Percentiles rank a stretch among this genome's conserved stretches.
Conservation (phyloP, 2,113 vertebrate genomes). For the Cynopterus brachyotis region DNA sequence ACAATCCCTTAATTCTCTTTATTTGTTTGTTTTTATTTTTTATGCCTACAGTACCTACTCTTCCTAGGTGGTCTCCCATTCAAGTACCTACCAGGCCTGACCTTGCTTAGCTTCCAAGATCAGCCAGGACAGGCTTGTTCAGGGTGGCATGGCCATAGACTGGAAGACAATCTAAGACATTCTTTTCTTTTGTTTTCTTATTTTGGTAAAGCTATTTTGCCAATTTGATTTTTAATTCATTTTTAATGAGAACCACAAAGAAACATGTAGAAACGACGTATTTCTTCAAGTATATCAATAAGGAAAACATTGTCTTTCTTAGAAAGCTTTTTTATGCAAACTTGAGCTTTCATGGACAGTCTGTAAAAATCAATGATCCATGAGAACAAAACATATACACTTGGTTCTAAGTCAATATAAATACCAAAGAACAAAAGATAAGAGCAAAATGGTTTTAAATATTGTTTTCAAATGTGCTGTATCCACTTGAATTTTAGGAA, state of each 20-base stretch:
- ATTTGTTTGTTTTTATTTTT: too few relatives aligned
- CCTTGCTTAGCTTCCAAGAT: too few relatives aligned
- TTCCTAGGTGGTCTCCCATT: too few relatives aligned
- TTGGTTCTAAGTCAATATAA: neutral
- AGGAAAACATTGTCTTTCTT: neutral
- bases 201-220: neutral
- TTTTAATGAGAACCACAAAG: neutral
- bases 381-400: neutral
- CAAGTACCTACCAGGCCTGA: too few relatives aligned
- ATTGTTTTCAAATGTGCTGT: neutral
- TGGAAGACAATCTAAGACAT: neutral
- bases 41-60: too few relatives aligned
- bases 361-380: neutral
- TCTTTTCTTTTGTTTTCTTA: neutral
- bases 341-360: neutral
- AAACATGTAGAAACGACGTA: neutral
- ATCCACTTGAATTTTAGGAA: neutral
- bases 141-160: too few relatives aligned
- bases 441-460: neutral
- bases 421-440: neutral
- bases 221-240: neutral
- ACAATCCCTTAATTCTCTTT: too few relatives aligned
- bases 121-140: too few relatives aligned
- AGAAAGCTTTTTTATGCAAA: neutral
- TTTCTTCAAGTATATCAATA: neutral